These are phyloP conservation scores for Thermophis baileyi DNA, from an alignment of 2,113 vertebrate genomes.

Conservation along the genomic window DNA sequence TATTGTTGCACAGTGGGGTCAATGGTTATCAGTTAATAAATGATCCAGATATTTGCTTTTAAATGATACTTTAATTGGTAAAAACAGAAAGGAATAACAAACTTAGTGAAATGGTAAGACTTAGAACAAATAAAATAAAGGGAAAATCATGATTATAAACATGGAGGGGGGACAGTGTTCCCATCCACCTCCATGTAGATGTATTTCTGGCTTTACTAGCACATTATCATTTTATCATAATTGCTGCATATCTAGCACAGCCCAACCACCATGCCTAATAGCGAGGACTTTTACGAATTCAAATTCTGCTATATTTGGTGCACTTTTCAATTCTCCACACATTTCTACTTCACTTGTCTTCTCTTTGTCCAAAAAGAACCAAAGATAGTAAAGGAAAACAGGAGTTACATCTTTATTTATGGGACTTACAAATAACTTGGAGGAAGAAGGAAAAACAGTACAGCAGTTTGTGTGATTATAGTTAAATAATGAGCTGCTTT, in stretches of 20 bases:
- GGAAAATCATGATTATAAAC: neutral
- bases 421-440: too few species aligned
- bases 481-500: too few species aligned
- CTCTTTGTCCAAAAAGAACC: too few species aligned
- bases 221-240: neutral
- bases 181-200: too few species aligned
- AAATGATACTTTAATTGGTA: neutral
- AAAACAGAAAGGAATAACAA: neutral
- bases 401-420: neutral
- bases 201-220: neutral
- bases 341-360: neutral
- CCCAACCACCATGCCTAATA: neutral
- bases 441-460: too few species aligned
- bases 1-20: neutral
- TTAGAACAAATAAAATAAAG: neutral
- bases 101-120: neutral
- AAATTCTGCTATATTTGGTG: neutral
- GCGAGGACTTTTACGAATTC: neutral
- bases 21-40: neutral
- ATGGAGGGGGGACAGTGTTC: neutral
- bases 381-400: neutral
- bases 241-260: neutral
- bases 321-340: neutral
- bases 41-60: neutral
- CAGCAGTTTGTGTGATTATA: too few species aligned